These are phyloP conservation scores for Perizoma affinitatum DNA, from an alignment of 2,888 invertebrate species.

Conservation along the genomic window DNA sequence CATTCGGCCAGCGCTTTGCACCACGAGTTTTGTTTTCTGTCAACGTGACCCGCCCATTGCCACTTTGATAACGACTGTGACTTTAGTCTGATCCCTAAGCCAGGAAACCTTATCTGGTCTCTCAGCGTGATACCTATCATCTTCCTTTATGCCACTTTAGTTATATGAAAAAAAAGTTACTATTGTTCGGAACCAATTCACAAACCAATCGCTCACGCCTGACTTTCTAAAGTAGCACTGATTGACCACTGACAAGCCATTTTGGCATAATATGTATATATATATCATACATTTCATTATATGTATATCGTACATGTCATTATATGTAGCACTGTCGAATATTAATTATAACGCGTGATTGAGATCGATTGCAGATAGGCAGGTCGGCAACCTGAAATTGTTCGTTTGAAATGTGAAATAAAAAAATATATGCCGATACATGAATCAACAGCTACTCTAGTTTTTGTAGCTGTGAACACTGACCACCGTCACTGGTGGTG, in stretches of 20 bases:
- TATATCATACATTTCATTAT: constrained; percentile 14
- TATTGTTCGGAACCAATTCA: not conserved
- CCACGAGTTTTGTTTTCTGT: too few relatives aligned
- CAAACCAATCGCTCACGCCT: not conserved
- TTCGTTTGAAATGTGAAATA: constrained; percentile 3
- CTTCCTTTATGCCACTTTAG: too few relatives aligned
- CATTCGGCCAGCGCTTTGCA: too few relatives aligned
- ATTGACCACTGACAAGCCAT: constrained; percentile 34
- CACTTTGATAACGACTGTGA: too few relatives aligned
- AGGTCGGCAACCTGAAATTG: constrained; percentile 31
- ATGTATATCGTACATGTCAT: constrained; percentile 15
- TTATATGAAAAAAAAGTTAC: too few relatives aligned
- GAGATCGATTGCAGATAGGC: constrained; percentile 37
- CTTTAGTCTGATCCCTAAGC: too few relatives aligned
- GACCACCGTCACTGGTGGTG: not conserved
- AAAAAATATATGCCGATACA: not conserved
- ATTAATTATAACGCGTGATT: constrained; percentile 49
- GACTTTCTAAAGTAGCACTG: constrained; percentile 20
- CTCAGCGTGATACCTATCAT: too few relatives aligned
- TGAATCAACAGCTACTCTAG: not conserved
- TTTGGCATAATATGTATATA: constrained; percentile 42
- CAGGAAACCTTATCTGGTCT: too few relatives aligned
- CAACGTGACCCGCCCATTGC: too few relatives aligned
- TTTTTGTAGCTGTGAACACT: constrained; percentile 1
- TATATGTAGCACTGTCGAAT: constrained; percentile 36